Conservation (phyloP, 2,888 invertebrate genomes). For the Ornithoptera priamus region DNA sequence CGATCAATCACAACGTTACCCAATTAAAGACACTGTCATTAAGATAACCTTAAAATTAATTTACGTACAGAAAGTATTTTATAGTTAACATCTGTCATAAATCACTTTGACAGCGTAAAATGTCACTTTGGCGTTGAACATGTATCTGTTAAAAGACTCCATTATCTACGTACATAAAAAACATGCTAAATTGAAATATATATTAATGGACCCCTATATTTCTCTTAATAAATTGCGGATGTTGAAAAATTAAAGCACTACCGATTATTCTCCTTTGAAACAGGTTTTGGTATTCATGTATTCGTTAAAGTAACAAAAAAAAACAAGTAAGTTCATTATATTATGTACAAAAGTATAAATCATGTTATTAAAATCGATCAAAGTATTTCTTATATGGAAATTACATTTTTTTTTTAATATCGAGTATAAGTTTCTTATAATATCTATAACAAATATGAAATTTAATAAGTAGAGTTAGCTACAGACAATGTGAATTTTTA, state of each 20-base stretch:
- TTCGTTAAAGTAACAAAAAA: too few relatives aligned
- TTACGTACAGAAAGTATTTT: not conserved
- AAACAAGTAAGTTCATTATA: too few relatives aligned
- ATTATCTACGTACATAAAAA: constrained; percentile 1
- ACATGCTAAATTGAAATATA: not conserved
- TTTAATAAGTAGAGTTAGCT: too few relatives aligned
- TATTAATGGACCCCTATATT: not conserved
- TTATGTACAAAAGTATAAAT: too few relatives aligned
- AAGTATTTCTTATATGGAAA: too few relatives aligned
- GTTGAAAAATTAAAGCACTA: not conserved
- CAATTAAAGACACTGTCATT: constrained; percentile 10
- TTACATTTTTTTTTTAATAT: too few relatives aligned
- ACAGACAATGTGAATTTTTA: too few relatives aligned
- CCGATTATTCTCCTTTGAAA: constrained; percentile 24
- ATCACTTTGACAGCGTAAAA: constrained; percentile 12
- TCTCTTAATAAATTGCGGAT: not conserved
- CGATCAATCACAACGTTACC: constrained; percentile 9
- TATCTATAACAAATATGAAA: too few relatives aligned
- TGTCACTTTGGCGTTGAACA: not conserved
- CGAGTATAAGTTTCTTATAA: too few relatives aligned
- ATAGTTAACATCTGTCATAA: constrained; percentile 11
- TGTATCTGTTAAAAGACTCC: not conserved
- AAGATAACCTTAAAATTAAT: constrained; percentile 15
- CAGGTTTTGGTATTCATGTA: constrained; percentile 1
- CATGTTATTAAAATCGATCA: too few relatives aligned